Evolutionary conservation across 1,140 invertebrate species (phyloP), one percentile per base, ranked within the genome.

Genomic region (Sinella curviseta): DNA sequence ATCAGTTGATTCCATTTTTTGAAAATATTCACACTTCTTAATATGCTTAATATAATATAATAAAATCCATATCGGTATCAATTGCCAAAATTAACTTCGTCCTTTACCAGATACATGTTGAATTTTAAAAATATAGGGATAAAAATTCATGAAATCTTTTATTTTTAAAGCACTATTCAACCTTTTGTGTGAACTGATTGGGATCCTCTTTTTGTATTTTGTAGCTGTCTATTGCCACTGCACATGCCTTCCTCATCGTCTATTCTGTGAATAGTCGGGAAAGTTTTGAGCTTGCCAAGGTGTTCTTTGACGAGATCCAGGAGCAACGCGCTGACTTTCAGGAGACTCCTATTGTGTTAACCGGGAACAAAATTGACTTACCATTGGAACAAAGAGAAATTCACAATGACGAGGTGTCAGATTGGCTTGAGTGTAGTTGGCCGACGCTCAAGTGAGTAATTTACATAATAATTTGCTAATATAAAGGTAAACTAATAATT

Each of bases 191-290:
- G n/a, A n/a, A n/a, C n/a, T n/a, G n/a, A n/a, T n/a, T n/a, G n/a
- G n/a, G n/a, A n/a, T n/a, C n/a, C n/a, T n/a, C n/a, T n/a, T n/a
- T n/a, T n/a, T n/a, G n/a, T n/a, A n/a, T n/a, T n/a, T n/a, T n/a
- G n/a, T n/a, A n/a, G n/a, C 88, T 97, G 33, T 94, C 93, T 82
- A 95, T 97, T 84, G 93, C 95, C 0, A 96, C 94, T 1, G 95
- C 94, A 2, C 92, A 95, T 86, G 95, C 94, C 8, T 97, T 97
- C 85, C 90, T 97, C 39, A 89, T 97, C n/a, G 95, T 97, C 12
- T 97, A 96, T 86, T 92, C 94, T 17, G 91, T 94, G n/a, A 94
- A 93, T 24, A 92, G 92, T 67, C 87, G 88, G 77, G 88, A 92
- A 92, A 94, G 93, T 26, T 80, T 80, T 48, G 76, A 77, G n/a